Conservation (phyloP, 2,797 vertebrate species). For the Channallabes apus region DNA sequence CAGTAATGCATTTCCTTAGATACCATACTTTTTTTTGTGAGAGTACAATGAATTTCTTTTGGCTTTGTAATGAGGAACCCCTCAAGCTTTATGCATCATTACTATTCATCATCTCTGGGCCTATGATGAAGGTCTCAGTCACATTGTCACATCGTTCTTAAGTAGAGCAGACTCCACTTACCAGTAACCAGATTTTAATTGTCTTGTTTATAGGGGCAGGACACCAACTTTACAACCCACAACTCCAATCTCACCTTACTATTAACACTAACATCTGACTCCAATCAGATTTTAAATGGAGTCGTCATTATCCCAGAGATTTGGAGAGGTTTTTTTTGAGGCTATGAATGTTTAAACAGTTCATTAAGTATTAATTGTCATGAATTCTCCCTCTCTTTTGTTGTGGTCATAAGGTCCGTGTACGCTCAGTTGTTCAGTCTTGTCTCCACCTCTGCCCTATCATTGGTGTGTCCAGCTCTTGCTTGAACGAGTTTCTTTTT, state of each 20-base stretch:
- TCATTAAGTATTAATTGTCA: background rate
- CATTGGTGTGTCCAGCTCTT: background rate
- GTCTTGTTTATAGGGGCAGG: background rate
- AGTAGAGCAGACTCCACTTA: background rate
- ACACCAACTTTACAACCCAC: background rate
- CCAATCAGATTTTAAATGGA: conserved; percentile 1
- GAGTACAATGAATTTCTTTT: background rate
- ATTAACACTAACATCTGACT: background rate
- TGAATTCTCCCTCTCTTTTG: background rate
- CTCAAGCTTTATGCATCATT: background rate
- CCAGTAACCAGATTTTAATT: background rate
- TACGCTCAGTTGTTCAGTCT: background rate
- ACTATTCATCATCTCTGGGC: background rate
- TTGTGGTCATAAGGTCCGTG: background rate
- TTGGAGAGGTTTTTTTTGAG: background rate
- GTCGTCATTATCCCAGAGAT: background rate
- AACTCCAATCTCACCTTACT: background rate
- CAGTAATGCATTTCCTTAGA: background rate
- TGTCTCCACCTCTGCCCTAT: background rate
- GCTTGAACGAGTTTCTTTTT: too few species aligned
- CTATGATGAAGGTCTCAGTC: background rate
- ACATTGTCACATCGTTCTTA: background rate
- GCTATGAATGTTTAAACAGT: background rate
- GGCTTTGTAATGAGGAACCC: background rate
- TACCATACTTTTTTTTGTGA: background rate